Evolutionary conservation across 35 echinoderm and acorn worm genomes (phyloP), one percentile per base, ranked within the genome.

Genomic region (Lytechinus pictus): DNA sequence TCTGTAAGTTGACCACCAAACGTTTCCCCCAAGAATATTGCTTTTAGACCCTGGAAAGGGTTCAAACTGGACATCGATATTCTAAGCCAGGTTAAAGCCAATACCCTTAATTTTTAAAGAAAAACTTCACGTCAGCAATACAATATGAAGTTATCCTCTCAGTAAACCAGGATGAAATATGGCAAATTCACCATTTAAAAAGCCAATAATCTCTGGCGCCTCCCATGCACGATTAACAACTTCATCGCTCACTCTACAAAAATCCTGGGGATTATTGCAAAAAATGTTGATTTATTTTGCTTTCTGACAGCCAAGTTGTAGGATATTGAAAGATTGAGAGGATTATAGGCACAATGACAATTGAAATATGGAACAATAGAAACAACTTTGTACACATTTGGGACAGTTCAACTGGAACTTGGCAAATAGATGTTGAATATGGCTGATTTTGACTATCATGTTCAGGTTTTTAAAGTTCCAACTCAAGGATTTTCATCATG

Each of bases 151-250:
- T 79, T 24, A 79, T 16, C 16, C n/a, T 24, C 66, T 79, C 16
- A 0, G 66, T 24, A 79, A 79, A 79, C 66, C 66, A 79, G 66
- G 66, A 79, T 79, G 66, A 79, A 79, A n/a, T 79, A 79, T 79
- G 66, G 66, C 66, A 79, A 79, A 79, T 79, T 79, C 66, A 79
- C 19, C 66, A n/a, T 79, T 79, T 7, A 19, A 79, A 79, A 79
- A 79, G 66, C 66, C 66, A 79, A 79, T 79, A 79, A 79, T 79
- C 66, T 79, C 66, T 79, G 66, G 66, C 66, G 66, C 66, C 66
- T 79, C 66, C 61, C 19, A 79, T 24, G 66, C n/a, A 24, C 66
- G 66, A 79, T 79, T 79, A 1, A 79, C 66, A 79, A 79, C 66
- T 79, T 24, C 66, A 79, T 79, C 61, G 19, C n/a, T 79, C 19